Conservation (phyloP, 1,140 invertebrate species). For the Tetraneura akinire region DNA sequence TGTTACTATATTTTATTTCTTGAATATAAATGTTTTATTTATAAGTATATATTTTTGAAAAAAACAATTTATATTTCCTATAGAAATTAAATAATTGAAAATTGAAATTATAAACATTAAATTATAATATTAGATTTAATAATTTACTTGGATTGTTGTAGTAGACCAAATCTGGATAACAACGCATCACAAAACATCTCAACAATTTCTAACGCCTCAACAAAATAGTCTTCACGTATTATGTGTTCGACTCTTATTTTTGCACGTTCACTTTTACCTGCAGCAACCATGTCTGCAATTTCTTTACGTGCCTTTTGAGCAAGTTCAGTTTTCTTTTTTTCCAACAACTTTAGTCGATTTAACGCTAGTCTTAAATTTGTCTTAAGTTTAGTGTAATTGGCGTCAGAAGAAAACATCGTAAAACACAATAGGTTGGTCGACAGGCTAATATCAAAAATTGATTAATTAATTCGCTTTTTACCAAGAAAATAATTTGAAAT, state of each 20-base stretch:
- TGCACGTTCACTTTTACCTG: slow-evolving; percentile 88
- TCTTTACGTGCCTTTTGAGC: slow-evolving; percentile 94
- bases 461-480: too few relatives aligned
- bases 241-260: slow-evolving; percentile 98
- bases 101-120: too few relatives aligned
- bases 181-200: slow-evolving; percentile 99
- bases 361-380: slow-evolving; percentile 91
- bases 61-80: too few relatives aligned
- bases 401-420: slow-evolving; percentile 81
- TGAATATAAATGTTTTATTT: too few relatives aligned
- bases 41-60: too few relatives aligned
- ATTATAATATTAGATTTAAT: background rate
- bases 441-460: too few relatives aligned
- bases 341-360: slow-evolving; percentile 90
- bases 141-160: slow-evolving; percentile 93
- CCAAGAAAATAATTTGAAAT: too few relatives aligned
- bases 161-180: slow-evolving; percentile 93
- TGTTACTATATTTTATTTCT: too few relatives aligned
- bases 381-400: slow-evolving; percentile 94
- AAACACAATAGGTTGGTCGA: too few relatives aligned
- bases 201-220: slow-evolving; percentile 98
- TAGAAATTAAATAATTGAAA: too few relatives aligned
- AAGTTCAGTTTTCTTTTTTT: slow-evolving; percentile 98
- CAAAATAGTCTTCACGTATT: slow-evolving; percentile 97
- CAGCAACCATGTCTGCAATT: slow-evolving; percentile 93